phyloP scores from a whole-genome alignment of 1,140 invertebrate species.

The Drosophila elegans region DNA sequence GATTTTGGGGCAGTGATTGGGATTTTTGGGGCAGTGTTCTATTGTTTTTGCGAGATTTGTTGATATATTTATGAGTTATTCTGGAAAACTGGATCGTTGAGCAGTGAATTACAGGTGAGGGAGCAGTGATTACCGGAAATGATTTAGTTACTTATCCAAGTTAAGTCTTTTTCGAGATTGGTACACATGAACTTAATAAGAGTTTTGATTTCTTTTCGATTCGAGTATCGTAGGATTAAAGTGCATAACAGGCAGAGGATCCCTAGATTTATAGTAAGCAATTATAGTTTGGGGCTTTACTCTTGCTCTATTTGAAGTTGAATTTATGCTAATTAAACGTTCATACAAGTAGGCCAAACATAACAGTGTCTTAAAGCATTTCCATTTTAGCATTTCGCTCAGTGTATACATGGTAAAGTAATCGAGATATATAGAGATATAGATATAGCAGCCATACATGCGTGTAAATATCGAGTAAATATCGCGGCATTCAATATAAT shows the following conservation, averaged over 20 bases:
- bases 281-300: not conserved
- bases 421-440: constrained; percentile 43
- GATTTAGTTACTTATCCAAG: constrained; percentile 41
- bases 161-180: constrained; percentile 46
- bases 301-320: constrained; percentile 24
- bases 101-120: constrained; percentile 49
- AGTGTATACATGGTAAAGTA: constrained; percentile 75
- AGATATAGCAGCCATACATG: constrained; percentile 49
- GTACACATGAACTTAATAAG: constrained; percentile 46
- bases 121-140: constrained; percentile 25
- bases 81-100: constrained; percentile 51
- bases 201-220: constrained; percentile 33
- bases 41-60: constrained; percentile 34
- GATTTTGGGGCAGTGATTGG: constrained; percentile 17
- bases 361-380: constrained; percentile 80
- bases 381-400: constrained; percentile 71
- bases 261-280: constrained; percentile 2
- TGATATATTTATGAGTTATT: constrained; percentile 10
- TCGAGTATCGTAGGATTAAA: constrained; percentile 42
- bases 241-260: constrained; percentile 44
- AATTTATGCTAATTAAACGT: constrained; percentile 76
- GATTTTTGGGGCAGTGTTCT: constrained; percentile 51
- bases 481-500: constrained; percentile 51
- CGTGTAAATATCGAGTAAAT: constrained; percentile 66
- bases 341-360: constrained; percentile 76